Evolutionary conservation across 2,113 vertebrate species (phyloP).

Genomic region (Prunella himalayana): DNA sequence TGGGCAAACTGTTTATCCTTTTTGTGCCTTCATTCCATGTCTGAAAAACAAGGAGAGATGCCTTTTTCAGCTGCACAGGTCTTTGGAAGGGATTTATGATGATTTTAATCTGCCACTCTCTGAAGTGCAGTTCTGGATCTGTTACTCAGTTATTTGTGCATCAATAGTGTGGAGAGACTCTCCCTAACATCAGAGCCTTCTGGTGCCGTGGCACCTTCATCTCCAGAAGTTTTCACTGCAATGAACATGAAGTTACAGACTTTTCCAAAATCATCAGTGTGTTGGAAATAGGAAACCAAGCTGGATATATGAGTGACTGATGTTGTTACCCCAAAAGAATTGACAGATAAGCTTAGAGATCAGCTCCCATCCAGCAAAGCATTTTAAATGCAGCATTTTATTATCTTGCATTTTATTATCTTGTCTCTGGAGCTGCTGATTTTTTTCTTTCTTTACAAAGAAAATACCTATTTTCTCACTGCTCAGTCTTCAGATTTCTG

Average conservation of each 20-base stretch:
- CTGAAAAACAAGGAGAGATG: neutral
- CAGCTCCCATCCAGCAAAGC: neutral
- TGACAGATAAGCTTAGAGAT: neutral
- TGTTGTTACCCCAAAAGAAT: neutral
- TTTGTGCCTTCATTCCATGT: neutral
- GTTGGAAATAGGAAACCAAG: neutral
- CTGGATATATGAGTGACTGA: neutral
- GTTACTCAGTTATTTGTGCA: neutral
- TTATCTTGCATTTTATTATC: neutral
- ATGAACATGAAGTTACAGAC: neutral
- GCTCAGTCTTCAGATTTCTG: neutral
- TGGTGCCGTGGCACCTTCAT: neutral
- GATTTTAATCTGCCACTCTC: neutral
- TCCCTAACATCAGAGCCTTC: neutral
- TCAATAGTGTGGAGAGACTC: neutral
- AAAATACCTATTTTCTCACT: neutral
- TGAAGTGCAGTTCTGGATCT: neutral
- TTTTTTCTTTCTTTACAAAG: neutral
- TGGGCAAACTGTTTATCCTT: neutral
- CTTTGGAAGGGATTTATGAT: rapidly evolving
- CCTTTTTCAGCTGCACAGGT: neutral
- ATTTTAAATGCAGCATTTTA: neutral
- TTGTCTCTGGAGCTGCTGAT: neutral
- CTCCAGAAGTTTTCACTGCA: neutral
- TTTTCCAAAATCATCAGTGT: neutral